These are phyloP conservation scores for Pandemis corylana DNA, from an alignment of 2,888 invertebrate species.

Conservation along the genomic window DNA sequence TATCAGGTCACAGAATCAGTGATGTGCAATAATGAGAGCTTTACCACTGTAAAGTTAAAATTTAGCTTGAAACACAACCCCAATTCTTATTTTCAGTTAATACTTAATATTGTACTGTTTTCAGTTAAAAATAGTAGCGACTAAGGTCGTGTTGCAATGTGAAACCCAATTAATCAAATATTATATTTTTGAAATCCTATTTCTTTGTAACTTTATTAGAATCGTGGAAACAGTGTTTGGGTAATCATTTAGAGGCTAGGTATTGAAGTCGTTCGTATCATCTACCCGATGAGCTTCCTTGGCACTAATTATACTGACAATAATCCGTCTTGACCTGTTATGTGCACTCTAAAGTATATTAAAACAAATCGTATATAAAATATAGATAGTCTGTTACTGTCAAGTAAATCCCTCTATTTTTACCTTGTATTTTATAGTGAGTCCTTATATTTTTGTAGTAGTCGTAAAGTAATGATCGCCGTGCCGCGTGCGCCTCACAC, in stretches of 20 bases:
- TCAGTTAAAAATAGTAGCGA: not conserved
- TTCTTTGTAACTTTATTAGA: not conserved
- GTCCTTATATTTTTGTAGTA: conserved; percentile 35
- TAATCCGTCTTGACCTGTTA: conserved; percentile 37
- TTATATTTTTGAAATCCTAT: not conserved
- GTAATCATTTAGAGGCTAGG: not conserved
- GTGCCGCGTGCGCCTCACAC: conserved; percentile 18
- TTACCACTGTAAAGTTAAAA: not conserved
- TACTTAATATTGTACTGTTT: not conserved
- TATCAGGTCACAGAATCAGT: not conserved
- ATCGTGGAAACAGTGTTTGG: not conserved
- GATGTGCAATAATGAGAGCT: not conserved
- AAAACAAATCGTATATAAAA: conserved; percentile 26
- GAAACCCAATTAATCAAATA: not conserved
- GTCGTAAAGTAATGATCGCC: conserved; percentile 1
- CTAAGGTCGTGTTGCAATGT: not conserved
- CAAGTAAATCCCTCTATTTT: conserved; percentile 36
- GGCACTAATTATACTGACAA: conserved; percentile 42
- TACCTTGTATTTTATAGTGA: conserved; percentile 30
- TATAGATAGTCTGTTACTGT: conserved; percentile 19
- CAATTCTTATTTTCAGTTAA: not conserved
- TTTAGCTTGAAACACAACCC: too few species aligned
- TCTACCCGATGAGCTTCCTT: conserved; percentile 40
- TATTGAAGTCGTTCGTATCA: not conserved
- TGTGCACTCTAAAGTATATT: conserved; percentile 37